Conservation (phyloP, 2,797 vertebrate species). For the Siniperca scherzeri region DNA sequence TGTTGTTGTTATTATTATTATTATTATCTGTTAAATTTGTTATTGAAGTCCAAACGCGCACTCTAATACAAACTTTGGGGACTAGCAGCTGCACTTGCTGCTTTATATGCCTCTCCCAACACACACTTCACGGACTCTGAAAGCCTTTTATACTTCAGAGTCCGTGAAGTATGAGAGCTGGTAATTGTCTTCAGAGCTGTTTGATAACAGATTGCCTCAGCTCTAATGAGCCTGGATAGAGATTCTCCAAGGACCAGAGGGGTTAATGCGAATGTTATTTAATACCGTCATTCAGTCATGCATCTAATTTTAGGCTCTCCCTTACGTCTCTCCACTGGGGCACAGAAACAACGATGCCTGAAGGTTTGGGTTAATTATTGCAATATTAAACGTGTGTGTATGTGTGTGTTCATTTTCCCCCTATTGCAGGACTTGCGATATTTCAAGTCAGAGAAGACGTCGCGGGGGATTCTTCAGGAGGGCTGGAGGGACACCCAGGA, state of each 20-base stretch:
- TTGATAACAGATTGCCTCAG: constrained; percentile 46
- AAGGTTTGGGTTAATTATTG: constrained; percentile 33
- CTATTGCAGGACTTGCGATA: constrained; percentile 91
- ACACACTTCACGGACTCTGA: constrained; percentile 24
- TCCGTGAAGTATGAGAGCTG: constrained; percentile 33
- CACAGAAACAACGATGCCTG: constrained; percentile 19
- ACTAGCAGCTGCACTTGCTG: constrained; percentile 8
- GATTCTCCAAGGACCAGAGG: constrained; percentile 26
- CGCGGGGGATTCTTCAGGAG: constrained; percentile 93
- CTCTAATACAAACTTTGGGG: neutral
- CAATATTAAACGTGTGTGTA: neutral
- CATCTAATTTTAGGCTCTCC: constrained; percentile 37
- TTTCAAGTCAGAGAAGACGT: constrained; percentile 97
- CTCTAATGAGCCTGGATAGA: constrained; percentile 36
- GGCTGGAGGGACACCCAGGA: constrained; percentile 95
- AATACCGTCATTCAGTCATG: constrained; percentile 32
- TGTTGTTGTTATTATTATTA: too few species aligned
- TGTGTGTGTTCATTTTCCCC: neutral
- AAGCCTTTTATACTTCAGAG: constrained; percentile 24
- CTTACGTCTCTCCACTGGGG: neutral
- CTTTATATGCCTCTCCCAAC: constrained; percentile 16
- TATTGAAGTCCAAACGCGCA: neutral
- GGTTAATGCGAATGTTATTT: constrained; percentile 53
- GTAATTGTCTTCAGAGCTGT: constrained; percentile 37
- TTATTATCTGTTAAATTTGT: neutral